Conservation (phyloP, 2,888 invertebrate species). For the Dicycla oo region DNA sequence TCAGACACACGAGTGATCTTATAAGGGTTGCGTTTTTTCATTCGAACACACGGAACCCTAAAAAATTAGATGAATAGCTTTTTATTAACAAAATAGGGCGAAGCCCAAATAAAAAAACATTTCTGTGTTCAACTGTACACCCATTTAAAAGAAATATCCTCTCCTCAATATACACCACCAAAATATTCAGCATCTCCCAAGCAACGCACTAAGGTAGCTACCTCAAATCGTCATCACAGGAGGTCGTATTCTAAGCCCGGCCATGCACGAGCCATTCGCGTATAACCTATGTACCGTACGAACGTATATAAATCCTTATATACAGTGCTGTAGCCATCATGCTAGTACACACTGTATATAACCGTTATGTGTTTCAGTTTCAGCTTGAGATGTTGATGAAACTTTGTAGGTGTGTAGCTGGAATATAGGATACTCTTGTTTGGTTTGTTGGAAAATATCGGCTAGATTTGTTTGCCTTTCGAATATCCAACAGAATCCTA, state of each 20-base stretch:
- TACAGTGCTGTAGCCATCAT: slow-evolving; percentile 56
- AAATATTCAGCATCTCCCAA: slow-evolving; percentile 39
- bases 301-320: slow-evolving; percentile 65
- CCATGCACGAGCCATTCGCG: slow-evolving; percentile 80
- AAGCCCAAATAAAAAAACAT: background rate
- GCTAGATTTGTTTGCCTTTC: background rate
- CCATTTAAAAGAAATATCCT: background rate
- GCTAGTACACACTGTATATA: slow-evolving; percentile 49
- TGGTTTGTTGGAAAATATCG: background rate
- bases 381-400: slow-evolving; percentile 52
- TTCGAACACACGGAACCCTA: too few species aligned
- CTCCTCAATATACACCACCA: background rate
- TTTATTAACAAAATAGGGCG: background rate
- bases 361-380: slow-evolving; percentile 51
- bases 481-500: background rate
- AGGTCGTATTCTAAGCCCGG: slow-evolving; percentile 83
- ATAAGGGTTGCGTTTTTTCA: too few species aligned
- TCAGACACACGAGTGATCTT: too few species aligned
- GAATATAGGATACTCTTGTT: background rate
- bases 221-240: slow-evolving; percentile 81
- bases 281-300: slow-evolving; percentile 71
- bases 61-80: too few species aligned
- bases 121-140: background rate
- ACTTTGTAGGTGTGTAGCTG: slow-evolving; percentile 39
- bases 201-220: slow-evolving; percentile 50